Percentiles rank a stretch among this genome's conserved stretches.
Evolutionary conservation across 2,113 vertebrate species (phyloP).

Genomic region (Sander lucioperca): DNA sequence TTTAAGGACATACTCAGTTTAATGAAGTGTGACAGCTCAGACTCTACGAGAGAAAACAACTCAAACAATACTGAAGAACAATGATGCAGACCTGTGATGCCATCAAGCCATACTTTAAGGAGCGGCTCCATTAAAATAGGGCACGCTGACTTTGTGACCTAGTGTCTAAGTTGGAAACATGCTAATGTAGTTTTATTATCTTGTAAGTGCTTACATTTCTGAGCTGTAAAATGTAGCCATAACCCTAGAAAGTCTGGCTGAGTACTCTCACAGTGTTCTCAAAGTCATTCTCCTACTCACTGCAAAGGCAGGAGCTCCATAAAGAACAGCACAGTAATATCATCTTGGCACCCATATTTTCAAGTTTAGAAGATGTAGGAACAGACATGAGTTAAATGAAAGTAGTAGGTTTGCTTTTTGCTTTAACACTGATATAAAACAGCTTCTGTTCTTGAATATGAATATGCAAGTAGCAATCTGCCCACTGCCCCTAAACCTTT

Average conservation of each 20-base stretch:
- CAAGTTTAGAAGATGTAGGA: background rate
- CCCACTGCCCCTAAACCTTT: constrained; percentile 3
- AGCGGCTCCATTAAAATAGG: constrained; percentile 8
- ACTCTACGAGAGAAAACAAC: background rate
- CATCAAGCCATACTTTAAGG: background rate
- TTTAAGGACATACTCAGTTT: constrained; percentile 8
- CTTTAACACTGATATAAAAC: constrained; percentile 27
- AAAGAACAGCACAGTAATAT: constrained; percentile 22
- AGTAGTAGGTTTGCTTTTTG: constrained; percentile 17
- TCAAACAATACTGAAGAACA: background rate
- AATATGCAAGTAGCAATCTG: constrained; percentile 18
- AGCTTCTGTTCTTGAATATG: constrained; percentile 14
- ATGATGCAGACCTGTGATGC: background rate
- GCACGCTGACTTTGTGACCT: background rate
- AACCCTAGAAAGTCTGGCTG: constrained; percentile 21
- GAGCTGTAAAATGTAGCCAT: constrained; percentile 19
- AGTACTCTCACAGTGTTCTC: constrained; percentile 20
- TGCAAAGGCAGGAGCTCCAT: constrained; percentile 27
- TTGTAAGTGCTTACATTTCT: constrained; percentile 16
- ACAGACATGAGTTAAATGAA: background rate
- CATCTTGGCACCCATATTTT: constrained; percentile 20
- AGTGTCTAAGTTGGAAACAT: background rate
- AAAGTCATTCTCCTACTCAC: constrained; percentile 38
- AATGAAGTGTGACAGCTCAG: constrained; percentile 8
- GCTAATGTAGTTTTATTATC: constrained; percentile 18